Evolutionary conservation across 1,140 invertebrate species (phyloP).

Genomic region (Muscidifurax raptorellus): DNA sequence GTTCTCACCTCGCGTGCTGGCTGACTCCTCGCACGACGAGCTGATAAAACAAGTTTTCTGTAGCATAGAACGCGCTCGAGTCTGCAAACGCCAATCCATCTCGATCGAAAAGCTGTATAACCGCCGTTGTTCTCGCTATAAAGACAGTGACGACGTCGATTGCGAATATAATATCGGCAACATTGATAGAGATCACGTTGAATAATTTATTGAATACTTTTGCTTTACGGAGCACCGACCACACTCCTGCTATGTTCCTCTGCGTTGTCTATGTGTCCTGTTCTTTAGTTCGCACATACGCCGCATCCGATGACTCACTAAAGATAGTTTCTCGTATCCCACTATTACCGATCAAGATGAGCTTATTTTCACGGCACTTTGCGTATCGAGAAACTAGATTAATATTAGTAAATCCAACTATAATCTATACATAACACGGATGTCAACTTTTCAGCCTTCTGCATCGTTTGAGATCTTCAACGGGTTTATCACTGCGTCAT

Average conservation of each 20-base stretch:
- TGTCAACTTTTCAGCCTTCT: too few relatives aligned
- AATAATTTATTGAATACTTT: too few relatives aligned
- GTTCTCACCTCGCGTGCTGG: not conserved
- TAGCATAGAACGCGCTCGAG: constrained; percentile 35
- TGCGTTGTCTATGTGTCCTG: not conserved
- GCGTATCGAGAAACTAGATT: not conserved
- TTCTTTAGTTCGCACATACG: not conserved
- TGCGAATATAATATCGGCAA: too few relatives aligned
- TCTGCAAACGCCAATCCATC: constrained; percentile 36
- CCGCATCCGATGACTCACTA: not conserved
- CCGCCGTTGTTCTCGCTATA: not conserved
- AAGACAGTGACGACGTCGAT: too few relatives aligned
- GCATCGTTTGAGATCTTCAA: too few relatives aligned
- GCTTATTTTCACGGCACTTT: not conserved
- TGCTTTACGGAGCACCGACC: too few relatives aligned
- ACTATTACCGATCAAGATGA: not conserved
- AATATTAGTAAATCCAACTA: too few relatives aligned
- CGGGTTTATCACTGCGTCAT: too few relatives aligned
- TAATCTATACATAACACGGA: too few relatives aligned
- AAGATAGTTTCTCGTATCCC: not conserved
- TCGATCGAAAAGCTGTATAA: not conserved
- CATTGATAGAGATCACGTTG: too few relatives aligned
- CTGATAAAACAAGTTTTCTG: constrained; percentile 13
- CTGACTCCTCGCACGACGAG: not conserved
- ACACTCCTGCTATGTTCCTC: not conserved